Base-by-base conservation (phyloP, 2,888 invertebrate species). In the Chelonus formosanus region DNA sequence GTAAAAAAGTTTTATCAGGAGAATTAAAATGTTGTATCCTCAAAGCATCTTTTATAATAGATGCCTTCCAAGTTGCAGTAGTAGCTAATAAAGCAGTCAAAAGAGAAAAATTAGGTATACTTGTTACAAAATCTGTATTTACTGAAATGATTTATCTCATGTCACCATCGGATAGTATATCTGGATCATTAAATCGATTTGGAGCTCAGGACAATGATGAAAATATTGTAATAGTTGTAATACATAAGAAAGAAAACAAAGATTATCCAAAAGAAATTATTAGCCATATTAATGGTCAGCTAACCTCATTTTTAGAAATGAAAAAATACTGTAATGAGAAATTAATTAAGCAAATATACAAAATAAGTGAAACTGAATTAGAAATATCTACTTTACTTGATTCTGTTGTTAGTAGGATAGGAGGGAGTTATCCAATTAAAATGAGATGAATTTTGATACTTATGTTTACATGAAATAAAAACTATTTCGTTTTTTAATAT, bases 131-230 rank as follows among this genome's bases (percentile, higher is more conserved):
- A 75, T 87, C 86, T 5, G 75, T 91, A 0, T 89, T 85, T 76
- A 87, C 90, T 0, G 92, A 92, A 83, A 86, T 91, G 56, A 77
- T 92, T 20, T 92, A 87, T 77, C 90, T 90, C 79, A 84, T 92
- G 67, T 91, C 91, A 0, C 81, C 88, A 1, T 88, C 90, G 0
- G 90, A 89, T 76, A 91, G 91, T 74, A 92, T 92, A 70, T 86
- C 89, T 3, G 88, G 89, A 71, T 90, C 92, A 68, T 84, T 93
- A 57, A 85, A 80, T 58, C 89, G 86, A 67, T 92, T 92, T 83
- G 91, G 92, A 1, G 86, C 90, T 20, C 80, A 83, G 54, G 87
- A 87, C 62, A 79, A 79, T 2, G 86, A 87, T 64, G 83, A 75
- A 5, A 84, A 85, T 68, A 77, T 89, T 57, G 70, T 89, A 40